Conservation (phyloP, 2,888 invertebrate species). For the Amphipyra berbera region DNA sequence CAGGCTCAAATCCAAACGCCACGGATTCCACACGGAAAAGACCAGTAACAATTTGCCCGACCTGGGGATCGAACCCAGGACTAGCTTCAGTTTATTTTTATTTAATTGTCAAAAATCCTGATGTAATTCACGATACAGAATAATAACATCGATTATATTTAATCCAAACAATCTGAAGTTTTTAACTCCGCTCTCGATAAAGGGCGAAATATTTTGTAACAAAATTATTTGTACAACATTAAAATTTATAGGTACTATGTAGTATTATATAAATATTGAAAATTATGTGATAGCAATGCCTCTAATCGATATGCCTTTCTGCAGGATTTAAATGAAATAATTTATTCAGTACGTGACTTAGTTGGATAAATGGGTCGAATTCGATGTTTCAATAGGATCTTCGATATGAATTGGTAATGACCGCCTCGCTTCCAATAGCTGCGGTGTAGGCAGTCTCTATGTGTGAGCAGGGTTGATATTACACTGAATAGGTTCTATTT, state of each 20-base stretch:
- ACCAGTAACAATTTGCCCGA: too few species aligned
- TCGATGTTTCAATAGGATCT: conserved; percentile 44
- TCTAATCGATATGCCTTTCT: background rate
- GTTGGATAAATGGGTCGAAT: conserved; percentile 25
- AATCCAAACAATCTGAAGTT: background rate
- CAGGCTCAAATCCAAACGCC: too few species aligned
- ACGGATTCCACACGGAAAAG: too few species aligned
- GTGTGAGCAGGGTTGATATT: conserved; percentile 27
- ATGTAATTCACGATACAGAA: background rate
- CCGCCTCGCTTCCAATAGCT: conserved; percentile 19
- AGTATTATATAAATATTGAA: background rate
- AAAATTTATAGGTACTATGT: too few species aligned
- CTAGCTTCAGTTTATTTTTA: conserved; percentile 20
- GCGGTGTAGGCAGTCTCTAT: conserved; percentile 24
- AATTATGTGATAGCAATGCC: background rate
- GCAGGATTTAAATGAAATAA: conserved; percentile 32
- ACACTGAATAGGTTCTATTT: conserved; percentile 26
- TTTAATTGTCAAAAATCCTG: background rate
- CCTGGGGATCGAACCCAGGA: too few species aligned
- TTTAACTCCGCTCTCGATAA: background rate
- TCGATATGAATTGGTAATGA: conserved; percentile 45
- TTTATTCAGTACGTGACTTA: conserved; percentile 42
- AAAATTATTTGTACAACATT: too few species aligned
- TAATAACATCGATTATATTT: background rate
- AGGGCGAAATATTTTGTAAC: too few species aligned